phyloP scores from a whole-genome alignment of 2,113 vertebrate genomes.

The Plestiodon gilberti region DNA sequence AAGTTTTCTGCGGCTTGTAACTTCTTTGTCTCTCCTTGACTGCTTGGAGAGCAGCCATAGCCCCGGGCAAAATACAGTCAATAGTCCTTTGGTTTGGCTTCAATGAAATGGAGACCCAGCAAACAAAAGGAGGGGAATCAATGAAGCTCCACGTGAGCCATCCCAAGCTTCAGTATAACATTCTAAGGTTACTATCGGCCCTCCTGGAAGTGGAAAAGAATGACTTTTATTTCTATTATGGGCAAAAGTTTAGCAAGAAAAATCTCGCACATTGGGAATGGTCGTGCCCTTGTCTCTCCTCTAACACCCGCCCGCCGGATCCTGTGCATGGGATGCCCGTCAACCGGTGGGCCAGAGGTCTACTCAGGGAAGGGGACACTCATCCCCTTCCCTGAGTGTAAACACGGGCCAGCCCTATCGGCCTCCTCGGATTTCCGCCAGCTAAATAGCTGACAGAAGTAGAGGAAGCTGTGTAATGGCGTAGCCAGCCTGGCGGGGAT shows the following conservation, averaged over 20 bases:
- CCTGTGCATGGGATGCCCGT: too few relatives aligned
- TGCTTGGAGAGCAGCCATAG: conserved; percentile 35
- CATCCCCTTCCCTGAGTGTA: too few relatives aligned
- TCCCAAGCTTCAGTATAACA: not conserved
- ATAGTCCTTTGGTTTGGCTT: conserved; percentile 21
- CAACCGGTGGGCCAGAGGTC: too few relatives aligned
- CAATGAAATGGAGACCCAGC: conserved; percentile 28
- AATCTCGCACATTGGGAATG: not conserved
- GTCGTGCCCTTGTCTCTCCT: not conserved
- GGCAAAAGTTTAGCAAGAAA: not conserved
- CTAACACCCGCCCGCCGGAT: too few relatives aligned
- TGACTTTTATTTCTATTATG: not conserved
- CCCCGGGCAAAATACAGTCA: conserved; percentile 42
- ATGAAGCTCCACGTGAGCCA: conserved; percentile 47
- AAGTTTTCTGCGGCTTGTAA: not conserved
- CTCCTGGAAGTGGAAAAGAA: conserved; percentile 52
- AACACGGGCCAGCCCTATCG: too few relatives aligned
- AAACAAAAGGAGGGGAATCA: conserved; percentile 41
- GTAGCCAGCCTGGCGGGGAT: too few relatives aligned
- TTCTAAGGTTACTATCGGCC: conserved; percentile 42
- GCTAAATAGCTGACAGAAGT: too few relatives aligned
- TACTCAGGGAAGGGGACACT: too few relatives aligned
- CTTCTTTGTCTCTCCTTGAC: not conserved
- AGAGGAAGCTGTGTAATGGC: too few relatives aligned
- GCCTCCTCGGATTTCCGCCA: too few relatives aligned